Conservation (phyloP, 2,888 invertebrate species). For the Kryphioiulus occultus region DNA sequence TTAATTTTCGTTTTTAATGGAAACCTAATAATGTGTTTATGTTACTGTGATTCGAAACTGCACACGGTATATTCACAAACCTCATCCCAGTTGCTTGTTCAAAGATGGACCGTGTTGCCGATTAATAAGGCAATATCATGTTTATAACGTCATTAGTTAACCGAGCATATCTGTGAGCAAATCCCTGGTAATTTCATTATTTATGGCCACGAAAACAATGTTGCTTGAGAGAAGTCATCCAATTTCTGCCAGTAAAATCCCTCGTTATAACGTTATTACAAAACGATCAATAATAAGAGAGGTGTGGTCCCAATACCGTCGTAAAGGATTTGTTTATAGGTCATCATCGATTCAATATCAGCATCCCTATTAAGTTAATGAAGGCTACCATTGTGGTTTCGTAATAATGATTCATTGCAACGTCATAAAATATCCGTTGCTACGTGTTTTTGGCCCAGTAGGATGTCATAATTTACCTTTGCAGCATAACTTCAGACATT, state of each 20-base stretch:
- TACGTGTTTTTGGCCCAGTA: neutral
- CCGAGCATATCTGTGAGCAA: neutral
- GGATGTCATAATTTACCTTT: neutral
- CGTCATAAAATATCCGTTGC: neutral
- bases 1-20: no score
- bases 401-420: neutral
- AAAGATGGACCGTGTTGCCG: neutral
- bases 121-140: conserved; percentile 11
- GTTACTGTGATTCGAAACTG: no score
- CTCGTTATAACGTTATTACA: neutral
- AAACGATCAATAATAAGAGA: neutral
- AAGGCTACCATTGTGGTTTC: neutral
- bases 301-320: conserved; percentile 15
- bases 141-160: conserved; percentile 28
- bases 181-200: conserved; percentile 15
- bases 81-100: neutral
- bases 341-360: conserved; percentile 39
- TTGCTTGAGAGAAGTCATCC: neutral
- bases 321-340: neutral
- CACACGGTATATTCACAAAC: no score
- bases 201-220: neutral
- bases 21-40: no score
- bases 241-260: neutral
- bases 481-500: neutral
- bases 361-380: neutral